Percentiles rank a stretch among this genome's conserved stretches.
Evolutionary conservation across 2,888 invertebrate genomes (phyloP).

Genomic region (Chymomyza amoena): DNA sequence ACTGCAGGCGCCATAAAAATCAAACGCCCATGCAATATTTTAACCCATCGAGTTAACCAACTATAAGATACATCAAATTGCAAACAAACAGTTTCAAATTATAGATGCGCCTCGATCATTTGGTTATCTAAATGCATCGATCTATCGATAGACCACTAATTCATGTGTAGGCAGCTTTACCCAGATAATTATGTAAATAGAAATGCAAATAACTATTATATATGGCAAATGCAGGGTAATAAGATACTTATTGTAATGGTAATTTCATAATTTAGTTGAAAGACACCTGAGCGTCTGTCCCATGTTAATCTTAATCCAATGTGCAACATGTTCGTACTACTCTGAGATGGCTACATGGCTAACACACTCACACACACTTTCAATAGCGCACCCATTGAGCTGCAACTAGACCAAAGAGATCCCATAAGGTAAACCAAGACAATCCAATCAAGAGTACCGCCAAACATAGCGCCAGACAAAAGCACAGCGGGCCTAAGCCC

Average conservation of each 20-base stretch:
- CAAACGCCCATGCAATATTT: not conserved
- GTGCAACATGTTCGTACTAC: not conserved
- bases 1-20: not conserved
- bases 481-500: not conserved
- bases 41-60: not conserved
- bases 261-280: constrained; percentile 30
- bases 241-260: constrained; percentile 55
- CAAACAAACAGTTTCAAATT: constrained; percentile 27
- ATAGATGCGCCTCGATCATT: constrained; percentile 38
- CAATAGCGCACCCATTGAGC: constrained; percentile 24
- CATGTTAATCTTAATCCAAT: not conserved
- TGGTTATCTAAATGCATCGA: constrained; percentile 17
- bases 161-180: constrained; percentile 24
- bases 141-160: constrained; percentile 29
- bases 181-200: constrained; percentile 64
- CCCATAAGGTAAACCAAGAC: not conserved
- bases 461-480: constrained; percentile 3
- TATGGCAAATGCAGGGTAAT: constrained; percentile 44
- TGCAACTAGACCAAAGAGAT: not conserved
- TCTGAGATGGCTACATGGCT: constrained; percentile 22
- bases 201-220: constrained; percentile 37
- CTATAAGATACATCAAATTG: not conserved
- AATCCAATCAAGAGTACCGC: constrained; percentile 15
- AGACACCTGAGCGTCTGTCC: constrained; percentile 38
- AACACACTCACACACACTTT: constrained; percentile 21